Evolutionary conservation across 2,888 invertebrate species (phyloP).

Genomic region (Sarcophaga rosellei): DNA sequence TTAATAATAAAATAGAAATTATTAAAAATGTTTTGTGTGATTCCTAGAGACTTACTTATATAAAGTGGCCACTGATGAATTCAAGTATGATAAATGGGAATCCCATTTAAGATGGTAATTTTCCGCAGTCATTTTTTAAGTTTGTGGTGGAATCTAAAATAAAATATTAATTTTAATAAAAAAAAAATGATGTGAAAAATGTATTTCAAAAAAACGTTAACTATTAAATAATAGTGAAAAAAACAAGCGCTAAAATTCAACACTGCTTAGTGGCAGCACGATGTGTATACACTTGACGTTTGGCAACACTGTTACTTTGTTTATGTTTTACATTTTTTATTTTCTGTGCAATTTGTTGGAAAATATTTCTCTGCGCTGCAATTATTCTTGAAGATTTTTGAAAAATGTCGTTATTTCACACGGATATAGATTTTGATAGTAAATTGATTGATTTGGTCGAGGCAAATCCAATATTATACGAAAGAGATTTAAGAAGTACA

Average conservation of each 20-base stretch:
- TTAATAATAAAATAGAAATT: conserved; percentile 65
- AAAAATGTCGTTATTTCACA: conserved; percentile 54
- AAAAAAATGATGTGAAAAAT: conserved; percentile 3
- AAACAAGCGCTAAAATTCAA: conserved; percentile 31
- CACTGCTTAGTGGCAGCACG: neutral
- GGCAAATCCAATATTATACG: conserved; percentile 74
- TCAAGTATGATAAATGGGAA: conserved; percentile 91
- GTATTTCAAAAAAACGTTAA: neutral
- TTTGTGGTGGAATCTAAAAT: conserved; percentile 49
- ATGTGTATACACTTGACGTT: neutral
- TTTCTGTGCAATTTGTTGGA: neutral
- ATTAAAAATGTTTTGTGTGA: neutral
- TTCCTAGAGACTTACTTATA: conserved; percentile 78
- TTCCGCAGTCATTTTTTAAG: conserved; percentile 83
- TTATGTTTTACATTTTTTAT: conserved; percentile 41
- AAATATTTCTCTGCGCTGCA: neutral
- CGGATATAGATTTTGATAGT: conserved; percentile 70
- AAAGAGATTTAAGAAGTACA: conserved; percentile 71
- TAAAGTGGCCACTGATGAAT: conserved; percentile 90
- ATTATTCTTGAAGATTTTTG: neutral
- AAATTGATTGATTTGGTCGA: conserved; percentile 74
- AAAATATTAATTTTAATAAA: neutral
- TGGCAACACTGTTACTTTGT: conserved; percentile 45
- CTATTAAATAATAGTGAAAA: too few species aligned
- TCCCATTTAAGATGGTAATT: conserved; percentile 95